Base-by-base conservation (phyloP, 2,888 invertebrate species). In the Willowsia nigromaculata region DNA sequence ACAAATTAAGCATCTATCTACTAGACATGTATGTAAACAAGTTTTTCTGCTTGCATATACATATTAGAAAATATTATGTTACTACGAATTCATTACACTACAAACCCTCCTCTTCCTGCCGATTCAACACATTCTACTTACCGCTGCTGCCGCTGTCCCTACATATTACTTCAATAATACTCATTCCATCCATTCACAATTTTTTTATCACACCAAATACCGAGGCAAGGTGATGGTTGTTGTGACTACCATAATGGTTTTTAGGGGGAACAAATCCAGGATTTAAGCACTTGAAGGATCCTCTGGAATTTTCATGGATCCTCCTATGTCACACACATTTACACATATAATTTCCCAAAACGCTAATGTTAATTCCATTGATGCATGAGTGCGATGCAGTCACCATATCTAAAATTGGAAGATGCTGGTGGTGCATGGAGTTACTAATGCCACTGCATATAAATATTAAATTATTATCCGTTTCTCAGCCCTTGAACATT, bases 281-380 rank as follows among this genome's bases (percentile, higher is more conserved):
- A 76, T 50, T 50, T 53, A n/a, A 76, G 76, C 33, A 76, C 76
- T 76, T 76, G 25, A 50, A 76, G 47, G 30, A 25, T 76, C 47
- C 76, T 50, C 50, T 50, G 76, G 76, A 76, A 50, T 76, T 76
- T 76, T 76, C 76, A 50, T 27, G 50, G 76, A 76, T 76, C 18
- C 50, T 50, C 50, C 50, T 76, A 50, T 30, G 3, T 27, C 27
- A 27, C 74, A 25, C 13, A 65, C n/a, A 33, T 33, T 65, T 65
- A 56, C 53, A 50, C 50, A 50, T 30, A 27, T 74, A 74, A 74
- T 74, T 74, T 74, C 47, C 74, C 27, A 5, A 27, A 74, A 74
- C 1, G 43, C 27, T 74, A 27, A 18, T 47, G 22, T 2, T 68
- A 68, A 65, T 30, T 2, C 37, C 68, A 68, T 71, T 1, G 47